phyloP scores from a whole-genome alignment of 2,113 vertebrate genomes.

The Rhinoptilus africanus region DNA sequence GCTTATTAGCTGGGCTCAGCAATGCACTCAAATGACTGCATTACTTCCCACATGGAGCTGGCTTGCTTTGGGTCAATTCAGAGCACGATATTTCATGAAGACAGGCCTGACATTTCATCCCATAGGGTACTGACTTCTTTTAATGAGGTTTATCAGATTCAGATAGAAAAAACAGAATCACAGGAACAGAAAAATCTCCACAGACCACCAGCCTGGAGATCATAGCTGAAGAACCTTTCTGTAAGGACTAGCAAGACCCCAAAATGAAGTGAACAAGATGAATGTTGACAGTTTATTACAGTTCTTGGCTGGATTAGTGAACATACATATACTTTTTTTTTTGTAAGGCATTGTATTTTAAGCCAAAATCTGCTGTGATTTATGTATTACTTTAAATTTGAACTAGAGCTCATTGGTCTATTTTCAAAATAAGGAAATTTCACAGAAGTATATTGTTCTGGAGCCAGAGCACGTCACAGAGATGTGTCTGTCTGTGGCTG shows the following conservation, averaged over 20 bases:
- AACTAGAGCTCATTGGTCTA: background rate
- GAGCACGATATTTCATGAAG: slow-evolving; percentile 19
- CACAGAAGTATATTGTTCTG: background rate
- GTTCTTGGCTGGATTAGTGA: slow-evolving; percentile 33
- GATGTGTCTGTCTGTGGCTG: background rate
- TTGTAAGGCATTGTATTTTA: background rate
- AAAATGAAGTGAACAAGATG: slow-evolving; percentile 38
- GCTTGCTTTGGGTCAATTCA: slow-evolving; percentile 23
- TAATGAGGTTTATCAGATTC: slow-evolving; percentile 54
- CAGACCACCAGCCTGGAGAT: slow-evolving; percentile 14
- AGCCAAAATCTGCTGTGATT: slow-evolving; percentile 34
- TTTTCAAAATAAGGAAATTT: background rate
- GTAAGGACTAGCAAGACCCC: slow-evolving; percentile 10
- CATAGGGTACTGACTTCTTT: background rate
- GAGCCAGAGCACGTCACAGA: background rate
- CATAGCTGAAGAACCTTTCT: background rate
- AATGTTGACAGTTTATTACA: slow-evolving; percentile 47
- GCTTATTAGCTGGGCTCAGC: background rate
- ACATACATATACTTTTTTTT: background rate
- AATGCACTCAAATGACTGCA: background rate
- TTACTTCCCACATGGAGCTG: slow-evolving; percentile 11
- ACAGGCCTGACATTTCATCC: slow-evolving; percentile 19
- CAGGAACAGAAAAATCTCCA: slow-evolving; percentile 25
- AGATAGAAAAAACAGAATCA: slow-evolving; percentile 39
- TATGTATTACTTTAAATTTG: background rate